These are phyloP conservation scores for Melanotaenia boesemani DNA, from an alignment of 2,797 vertebrate species.

Conservation along the genomic window DNA sequence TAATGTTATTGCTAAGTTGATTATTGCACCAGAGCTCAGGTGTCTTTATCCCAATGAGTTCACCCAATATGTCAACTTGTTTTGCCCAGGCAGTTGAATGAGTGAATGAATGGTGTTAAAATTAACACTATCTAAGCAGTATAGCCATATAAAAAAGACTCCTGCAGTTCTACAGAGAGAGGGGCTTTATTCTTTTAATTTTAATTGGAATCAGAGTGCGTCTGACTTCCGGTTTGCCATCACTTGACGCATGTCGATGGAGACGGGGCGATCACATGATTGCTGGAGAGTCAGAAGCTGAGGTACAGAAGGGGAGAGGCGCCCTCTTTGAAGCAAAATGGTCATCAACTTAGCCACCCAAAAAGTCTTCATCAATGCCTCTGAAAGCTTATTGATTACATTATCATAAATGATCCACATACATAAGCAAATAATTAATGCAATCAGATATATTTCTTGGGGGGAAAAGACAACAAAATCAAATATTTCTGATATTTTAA, in stretches of 20 bases:
- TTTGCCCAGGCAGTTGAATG: too few relatives aligned
- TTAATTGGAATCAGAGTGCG: conserved; percentile 22
- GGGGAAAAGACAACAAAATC: neutral
- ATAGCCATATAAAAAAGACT: too few relatives aligned
- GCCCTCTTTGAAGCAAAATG: conserved; percentile 85
- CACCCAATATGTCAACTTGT: too few relatives aligned
- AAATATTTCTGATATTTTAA: neutral
- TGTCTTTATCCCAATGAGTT: too few relatives aligned
- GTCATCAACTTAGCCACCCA: conserved; percentile 39
- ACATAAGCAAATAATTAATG: neutral
- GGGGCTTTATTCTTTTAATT: conserved; percentile 42
- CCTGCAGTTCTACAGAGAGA: neutral
- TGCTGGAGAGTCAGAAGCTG: conserved; percentile 84
- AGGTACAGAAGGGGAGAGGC: conserved; percentile 82
- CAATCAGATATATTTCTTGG: neutral
- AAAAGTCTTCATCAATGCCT: conserved; percentile 28
- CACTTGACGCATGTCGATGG: conserved; percentile 75
- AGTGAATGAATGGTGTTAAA: too few relatives aligned
- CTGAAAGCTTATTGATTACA: neutral
- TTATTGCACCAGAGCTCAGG: too few relatives aligned
- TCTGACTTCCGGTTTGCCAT: conserved; percentile 23
- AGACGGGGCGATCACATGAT: conserved; percentile 88
- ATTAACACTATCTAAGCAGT: too few relatives aligned
- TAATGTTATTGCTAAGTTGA: too few relatives aligned
- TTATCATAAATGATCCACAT: neutral